Evolutionary conservation across 2,113 vertebrate species (phyloP).

Genomic region (Alethe castanea): DNA sequence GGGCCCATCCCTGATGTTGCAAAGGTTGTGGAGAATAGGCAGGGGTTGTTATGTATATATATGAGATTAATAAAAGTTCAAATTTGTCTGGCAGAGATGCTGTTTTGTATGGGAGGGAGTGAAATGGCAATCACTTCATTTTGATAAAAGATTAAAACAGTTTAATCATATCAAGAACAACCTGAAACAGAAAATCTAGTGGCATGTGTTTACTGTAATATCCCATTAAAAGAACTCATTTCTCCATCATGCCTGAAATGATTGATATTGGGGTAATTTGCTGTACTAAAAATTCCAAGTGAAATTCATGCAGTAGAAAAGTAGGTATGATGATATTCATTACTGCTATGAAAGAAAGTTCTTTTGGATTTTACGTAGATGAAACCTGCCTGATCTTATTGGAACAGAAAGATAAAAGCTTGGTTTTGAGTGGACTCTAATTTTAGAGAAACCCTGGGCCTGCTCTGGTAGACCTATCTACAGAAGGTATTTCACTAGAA

Average conservation of each 20-base stretch:
- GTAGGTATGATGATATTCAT: neutral
- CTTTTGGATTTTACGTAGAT: neutral
- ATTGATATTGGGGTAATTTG: slow-evolving; percentile 33
- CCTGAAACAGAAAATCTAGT: neutral
- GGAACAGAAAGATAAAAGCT: neutral
- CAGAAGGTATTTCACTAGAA: neutral
- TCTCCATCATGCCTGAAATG: neutral
- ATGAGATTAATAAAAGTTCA: neutral
- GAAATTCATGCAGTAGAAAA: neutral
- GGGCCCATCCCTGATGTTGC: neutral
- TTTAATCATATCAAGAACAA: neutral
- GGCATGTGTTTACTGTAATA: slow-evolving; percentile 12
- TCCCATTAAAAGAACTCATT: neutral
- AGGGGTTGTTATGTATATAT: neutral
- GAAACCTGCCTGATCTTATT: neutral
- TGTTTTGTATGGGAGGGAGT: neutral
- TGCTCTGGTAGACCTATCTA: neutral
- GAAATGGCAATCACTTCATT: neutral
- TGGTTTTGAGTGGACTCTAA: neutral
- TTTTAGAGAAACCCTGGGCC: neutral
- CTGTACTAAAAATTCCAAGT: slow-evolving; percentile 23
- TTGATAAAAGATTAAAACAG: slow-evolving; percentile 24
- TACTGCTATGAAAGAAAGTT: neutral
- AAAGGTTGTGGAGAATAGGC: neutral
- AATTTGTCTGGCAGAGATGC: neutral